Evolutionary conservation across 2,113 vertebrate species (phyloP).

Genomic region (Chlorodrepanis virens): DNA sequence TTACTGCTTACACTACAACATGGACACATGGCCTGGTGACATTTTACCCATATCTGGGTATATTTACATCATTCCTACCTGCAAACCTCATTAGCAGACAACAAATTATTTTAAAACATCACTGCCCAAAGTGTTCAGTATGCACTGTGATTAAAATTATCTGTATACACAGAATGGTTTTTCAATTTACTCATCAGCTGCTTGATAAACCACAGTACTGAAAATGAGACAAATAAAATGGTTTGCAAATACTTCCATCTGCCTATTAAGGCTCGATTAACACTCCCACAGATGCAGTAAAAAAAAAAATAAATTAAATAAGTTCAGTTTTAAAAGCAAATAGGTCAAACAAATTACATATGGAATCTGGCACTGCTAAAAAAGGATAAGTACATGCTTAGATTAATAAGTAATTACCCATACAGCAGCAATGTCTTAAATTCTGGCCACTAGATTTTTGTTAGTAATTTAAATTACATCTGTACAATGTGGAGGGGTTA

Average conservation of each 20-base stretch:
- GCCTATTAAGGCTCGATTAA: not conserved
- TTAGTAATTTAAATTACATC: not conserved
- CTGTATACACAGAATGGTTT: not conserved
- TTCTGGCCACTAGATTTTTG: not conserved
- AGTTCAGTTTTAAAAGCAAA: constrained; percentile 15
- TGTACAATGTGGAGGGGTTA: not conserved
- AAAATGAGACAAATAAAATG: constrained; percentile 37
- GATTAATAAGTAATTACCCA: not conserved
- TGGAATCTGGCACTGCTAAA: not conserved
- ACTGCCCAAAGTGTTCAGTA: not conserved
- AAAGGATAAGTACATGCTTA: not conserved
- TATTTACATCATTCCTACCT: not conserved
- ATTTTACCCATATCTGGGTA: not conserved
- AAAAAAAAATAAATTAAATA: not conserved
- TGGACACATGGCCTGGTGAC: not conserved
- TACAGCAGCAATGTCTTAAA: not conserved
- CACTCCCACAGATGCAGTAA: constrained; percentile 21
- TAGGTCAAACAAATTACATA: constrained; percentile 17
- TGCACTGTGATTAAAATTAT: not conserved
- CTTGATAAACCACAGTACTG: constrained; percentile 47
- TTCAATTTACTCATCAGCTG: constrained; percentile 1
- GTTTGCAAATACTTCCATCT: constrained; percentile 43
- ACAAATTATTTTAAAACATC: not conserved
- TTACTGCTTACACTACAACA: not conserved
- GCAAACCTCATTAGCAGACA: not conserved